Evolutionary conservation across 2,113 vertebrate genomes (phyloP).

Genomic region (Epinephelus cyanopodus): DNA sequence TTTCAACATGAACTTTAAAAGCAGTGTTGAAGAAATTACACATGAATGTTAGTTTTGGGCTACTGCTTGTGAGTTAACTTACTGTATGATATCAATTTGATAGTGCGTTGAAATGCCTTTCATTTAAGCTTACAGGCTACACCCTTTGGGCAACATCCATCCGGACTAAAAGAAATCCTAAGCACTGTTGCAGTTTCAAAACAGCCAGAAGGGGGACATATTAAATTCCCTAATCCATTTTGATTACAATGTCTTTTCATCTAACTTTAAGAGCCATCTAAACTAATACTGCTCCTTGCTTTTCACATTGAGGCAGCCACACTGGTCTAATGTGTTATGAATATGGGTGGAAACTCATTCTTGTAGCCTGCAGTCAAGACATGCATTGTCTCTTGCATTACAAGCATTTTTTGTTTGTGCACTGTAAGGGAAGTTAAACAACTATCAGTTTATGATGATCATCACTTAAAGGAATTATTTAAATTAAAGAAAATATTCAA

Average conservation of each 20-base stretch:
- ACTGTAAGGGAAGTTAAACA: neutral
- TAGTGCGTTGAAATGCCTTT: slow-evolving; percentile 19
- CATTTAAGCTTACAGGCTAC: slow-evolving; percentile 19
- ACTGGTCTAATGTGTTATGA: slow-evolving; percentile 47
- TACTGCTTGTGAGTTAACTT: slow-evolving; percentile 12
- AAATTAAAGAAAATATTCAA: neutral
- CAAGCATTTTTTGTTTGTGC: neutral
- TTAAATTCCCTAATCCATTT: slow-evolving; percentile 44
- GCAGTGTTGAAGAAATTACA: neutral
- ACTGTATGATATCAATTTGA: slow-evolving; percentile 29
- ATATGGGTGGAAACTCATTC: slow-evolving; percentile 15
- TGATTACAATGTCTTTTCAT: slow-evolving; percentile 54
- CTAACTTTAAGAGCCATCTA: slow-evolving; percentile 54
- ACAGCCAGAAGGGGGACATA: slow-evolving; percentile 48
- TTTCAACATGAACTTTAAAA: neutral
- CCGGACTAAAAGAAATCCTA: slow-evolving; percentile 31
- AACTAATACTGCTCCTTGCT: slow-evolving; percentile 45
- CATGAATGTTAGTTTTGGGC: neutral
- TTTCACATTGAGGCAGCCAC: slow-evolving; percentile 36
- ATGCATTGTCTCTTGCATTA: slow-evolving; percentile 27
- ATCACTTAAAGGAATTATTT: neutral
- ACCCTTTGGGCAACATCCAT: slow-evolving; percentile 26
- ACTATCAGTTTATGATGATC: neutral
- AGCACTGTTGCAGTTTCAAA: slow-evolving; percentile 31
- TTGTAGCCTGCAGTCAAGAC: slow-evolving; percentile 37